These are phyloP conservation scores for Hippocampus comes DNA, from an alignment of 2,113 vertebrate species.

Conservation along the genomic window DNA sequence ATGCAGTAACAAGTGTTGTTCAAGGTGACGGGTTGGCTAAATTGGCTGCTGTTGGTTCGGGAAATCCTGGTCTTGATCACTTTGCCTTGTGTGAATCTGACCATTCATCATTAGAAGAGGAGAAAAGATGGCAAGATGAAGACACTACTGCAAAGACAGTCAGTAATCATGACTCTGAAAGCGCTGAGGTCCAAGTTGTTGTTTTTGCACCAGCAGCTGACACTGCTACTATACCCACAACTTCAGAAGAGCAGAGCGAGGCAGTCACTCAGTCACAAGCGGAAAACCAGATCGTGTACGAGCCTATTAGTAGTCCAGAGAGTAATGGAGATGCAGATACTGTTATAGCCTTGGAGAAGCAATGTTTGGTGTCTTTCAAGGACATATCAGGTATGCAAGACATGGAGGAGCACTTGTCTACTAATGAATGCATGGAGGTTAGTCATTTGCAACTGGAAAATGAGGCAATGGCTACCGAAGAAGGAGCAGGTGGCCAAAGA, in stretches of 20 bases:
- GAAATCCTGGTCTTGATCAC: conserved; percentile 11
- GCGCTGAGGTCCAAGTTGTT: conserved; percentile 34
- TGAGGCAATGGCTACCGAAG: neutral
- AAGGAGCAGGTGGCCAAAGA: neutral
- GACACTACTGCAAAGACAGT: neutral
- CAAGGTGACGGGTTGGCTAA: conserved; percentile 13
- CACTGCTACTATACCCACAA: conserved; percentile 17
- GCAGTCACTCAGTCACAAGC: conserved; percentile 20
- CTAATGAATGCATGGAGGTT: conserved; percentile 4
- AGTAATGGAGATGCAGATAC: conserved; percentile 44
- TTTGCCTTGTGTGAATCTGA: conserved; percentile 25
- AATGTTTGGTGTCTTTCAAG: conserved; percentile 28
- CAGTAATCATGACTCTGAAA: neutral
- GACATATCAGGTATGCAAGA: conserved; percentile 31
- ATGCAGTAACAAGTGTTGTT: conserved; percentile 8
- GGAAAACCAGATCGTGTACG: conserved; percentile 55
- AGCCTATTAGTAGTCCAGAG: conserved; percentile 68
- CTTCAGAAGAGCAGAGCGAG: conserved; percentile 39
- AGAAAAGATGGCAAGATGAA: neutral
- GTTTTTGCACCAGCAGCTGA: conserved; percentile 39
- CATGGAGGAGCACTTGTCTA: neutral
- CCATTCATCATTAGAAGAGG: conserved; percentile 18
- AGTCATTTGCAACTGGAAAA: neutral
- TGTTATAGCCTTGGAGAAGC: conserved; percentile 20
- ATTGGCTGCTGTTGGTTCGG: conserved; percentile 14